Conservation (phyloP, 1,140 invertebrate species). For the Aleiodes sp. region DNA sequence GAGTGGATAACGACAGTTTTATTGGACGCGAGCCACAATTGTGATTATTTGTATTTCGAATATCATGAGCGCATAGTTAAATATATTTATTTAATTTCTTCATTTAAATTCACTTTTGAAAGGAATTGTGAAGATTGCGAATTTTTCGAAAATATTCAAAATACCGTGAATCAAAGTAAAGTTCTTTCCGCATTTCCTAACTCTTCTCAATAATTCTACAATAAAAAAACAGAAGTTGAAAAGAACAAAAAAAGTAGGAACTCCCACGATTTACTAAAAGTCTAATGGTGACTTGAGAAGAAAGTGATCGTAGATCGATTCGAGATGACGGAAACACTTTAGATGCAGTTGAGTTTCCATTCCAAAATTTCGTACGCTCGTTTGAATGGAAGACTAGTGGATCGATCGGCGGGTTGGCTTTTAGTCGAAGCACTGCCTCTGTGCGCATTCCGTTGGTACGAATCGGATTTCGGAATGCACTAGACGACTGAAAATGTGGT, state of each 20-base stretch:
- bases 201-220: no score
- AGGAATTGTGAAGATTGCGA: neutral
- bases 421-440: conserved; percentile 9
- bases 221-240: no score
- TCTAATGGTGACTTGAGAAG: no score
- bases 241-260: no score
- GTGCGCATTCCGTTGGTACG: neutral
- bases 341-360: conserved; percentile 6
- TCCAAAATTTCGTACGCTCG: neutral
- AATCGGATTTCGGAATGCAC: conserved; percentile 15
- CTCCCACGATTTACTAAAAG: no score
- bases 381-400: conserved; percentile 1
- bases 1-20: conserved; percentile 14
- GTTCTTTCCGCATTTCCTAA: no score
- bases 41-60: neutral
- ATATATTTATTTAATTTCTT: neutral
- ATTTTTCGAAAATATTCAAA: neutral
- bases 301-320: neutral
- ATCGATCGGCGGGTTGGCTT: neutral
- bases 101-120: neutral
- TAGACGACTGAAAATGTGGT: neutral
- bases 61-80: neutral
- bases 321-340: neutral
- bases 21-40: conserved; percentile 26
- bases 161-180: neutral